A percentile compares a stretch with the other conserved stretches of the same genome.
These are phyloP conservation scores for Petrocephalus sullivani DNA, from an alignment of 2,797 vertebrate species.

Conservation along the genomic window DNA sequence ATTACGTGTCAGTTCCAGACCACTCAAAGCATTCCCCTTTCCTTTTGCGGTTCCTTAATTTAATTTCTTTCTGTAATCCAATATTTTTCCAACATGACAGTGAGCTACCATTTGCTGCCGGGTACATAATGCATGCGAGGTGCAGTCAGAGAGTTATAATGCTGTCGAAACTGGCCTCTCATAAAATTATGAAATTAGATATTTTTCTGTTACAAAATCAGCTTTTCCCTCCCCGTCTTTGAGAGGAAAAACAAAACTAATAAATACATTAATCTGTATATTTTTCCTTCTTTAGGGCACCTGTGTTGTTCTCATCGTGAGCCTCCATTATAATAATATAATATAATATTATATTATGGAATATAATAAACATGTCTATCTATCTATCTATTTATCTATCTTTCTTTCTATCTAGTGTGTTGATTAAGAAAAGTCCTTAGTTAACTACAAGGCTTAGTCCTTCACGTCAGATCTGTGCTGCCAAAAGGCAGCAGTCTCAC, in stretches of 20 bases:
- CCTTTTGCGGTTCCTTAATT: slow-evolving; percentile 28
- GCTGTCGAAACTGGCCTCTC: slow-evolving; percentile 37
- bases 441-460: not conserved
- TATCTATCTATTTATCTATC: not conserved
- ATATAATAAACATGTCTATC: not conserved
- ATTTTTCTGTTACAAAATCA: not conserved
- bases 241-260: slow-evolving; percentile 19
- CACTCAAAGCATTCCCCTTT: slow-evolving; percentile 27
- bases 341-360: not conserved
- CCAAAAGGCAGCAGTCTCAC: not conserved
- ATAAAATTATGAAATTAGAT: slow-evolving; percentile 26
- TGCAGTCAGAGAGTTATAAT: slow-evolving; percentile 37
- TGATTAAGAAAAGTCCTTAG: not conserved
- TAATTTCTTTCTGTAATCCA: slow-evolving; percentile 22
- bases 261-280: slow-evolving; percentile 13
- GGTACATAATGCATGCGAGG: slow-evolving; percentile 31
- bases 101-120: not conserved
- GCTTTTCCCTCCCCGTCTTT: slow-evolving; percentile 11
- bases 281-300: not conserved
- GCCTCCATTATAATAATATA: not conserved
- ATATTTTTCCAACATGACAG: slow-evolving; percentile 18
- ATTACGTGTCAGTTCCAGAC: slow-evolving; percentile 20
- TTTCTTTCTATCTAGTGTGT: not conserved
- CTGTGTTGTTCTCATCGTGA: not conserved
- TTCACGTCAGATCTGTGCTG: not conserved